Conservation (phyloP, 2,797 vertebrate species). For the Myiotriccus ornatus region DNA sequence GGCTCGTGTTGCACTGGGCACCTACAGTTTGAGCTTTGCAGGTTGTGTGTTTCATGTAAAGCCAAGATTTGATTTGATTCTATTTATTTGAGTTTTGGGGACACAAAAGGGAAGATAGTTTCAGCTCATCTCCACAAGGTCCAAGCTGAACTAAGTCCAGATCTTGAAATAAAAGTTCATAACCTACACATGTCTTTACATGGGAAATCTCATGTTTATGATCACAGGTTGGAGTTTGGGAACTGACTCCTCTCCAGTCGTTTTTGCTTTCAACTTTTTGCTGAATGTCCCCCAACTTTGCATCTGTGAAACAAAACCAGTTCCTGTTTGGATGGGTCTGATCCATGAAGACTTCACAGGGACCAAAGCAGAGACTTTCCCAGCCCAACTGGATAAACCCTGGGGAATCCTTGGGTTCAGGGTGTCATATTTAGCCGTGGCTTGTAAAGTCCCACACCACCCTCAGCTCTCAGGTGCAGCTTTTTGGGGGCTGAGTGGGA, state of each 20-base stretch:
- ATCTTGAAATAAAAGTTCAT: too few species aligned
- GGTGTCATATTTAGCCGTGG: background rate
- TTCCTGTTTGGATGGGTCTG: background rate
- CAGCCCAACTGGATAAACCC: accelerated
- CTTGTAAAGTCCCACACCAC: background rate
- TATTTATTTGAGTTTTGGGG: background rate
- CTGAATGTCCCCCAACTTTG: background rate
- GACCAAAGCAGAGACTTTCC: background rate
- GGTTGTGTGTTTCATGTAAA: background rate
- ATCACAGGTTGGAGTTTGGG: background rate
- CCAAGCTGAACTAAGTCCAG: background rate
- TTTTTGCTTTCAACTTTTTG: background rate
- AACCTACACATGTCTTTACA: too few species aligned
- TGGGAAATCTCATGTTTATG: too few species aligned
- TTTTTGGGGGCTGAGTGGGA: background rate
- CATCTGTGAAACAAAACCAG: background rate
- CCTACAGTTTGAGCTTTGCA: background rate
- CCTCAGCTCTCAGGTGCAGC: background rate
- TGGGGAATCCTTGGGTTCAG: background rate
- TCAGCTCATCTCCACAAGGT: background rate
- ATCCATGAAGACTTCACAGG: background rate
- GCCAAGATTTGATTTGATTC: background rate
- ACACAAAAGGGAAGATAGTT: background rate
- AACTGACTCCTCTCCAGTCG: background rate
- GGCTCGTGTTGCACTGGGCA: accelerated